phyloP scores from a whole-genome alignment of 2,113 vertebrate species.

The Sorex fumeus region DNA sequence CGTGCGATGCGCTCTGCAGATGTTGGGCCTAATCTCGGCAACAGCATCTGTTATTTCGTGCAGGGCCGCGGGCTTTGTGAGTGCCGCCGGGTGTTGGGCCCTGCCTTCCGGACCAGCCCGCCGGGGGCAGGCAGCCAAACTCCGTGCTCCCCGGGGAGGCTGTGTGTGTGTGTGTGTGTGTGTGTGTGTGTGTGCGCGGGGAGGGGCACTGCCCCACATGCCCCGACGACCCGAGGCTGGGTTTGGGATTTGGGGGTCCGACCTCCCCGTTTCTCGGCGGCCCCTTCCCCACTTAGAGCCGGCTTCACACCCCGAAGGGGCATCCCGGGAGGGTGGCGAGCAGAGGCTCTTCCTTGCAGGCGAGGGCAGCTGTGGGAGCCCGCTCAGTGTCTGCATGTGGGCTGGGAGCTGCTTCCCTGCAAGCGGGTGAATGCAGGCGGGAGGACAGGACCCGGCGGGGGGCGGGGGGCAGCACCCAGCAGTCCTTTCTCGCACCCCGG shows the following conservation, averaged over 20 bases:
- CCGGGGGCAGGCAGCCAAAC: not conserved
- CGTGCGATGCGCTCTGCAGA: slow-evolving; percentile 42
- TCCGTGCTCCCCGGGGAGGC: too few species aligned
- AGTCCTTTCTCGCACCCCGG: slow-evolving; percentile 16
- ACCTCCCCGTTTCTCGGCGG: too few species aligned
- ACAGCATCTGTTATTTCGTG: slow-evolving; percentile 62
- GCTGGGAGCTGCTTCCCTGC: slow-evolving; percentile 67
- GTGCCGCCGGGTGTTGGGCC: not conserved
- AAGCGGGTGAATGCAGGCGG: slow-evolving; percentile 72
- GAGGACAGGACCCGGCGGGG: slow-evolving; percentile 65
- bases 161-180: too few species aligned
- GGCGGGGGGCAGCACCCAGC: slow-evolving; percentile 51
- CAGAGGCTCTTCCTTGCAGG: not conserved
- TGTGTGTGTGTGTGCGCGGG: too few species aligned
- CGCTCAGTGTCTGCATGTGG: slow-evolving; percentile 55
- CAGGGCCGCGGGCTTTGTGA: not conserved
- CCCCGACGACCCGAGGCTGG: not conserved
- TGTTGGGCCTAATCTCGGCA: slow-evolving; percentile 32
- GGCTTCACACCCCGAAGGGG: not conserved
- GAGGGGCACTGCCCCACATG: too few species aligned
- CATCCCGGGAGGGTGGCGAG: too few species aligned
- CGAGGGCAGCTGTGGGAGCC: not conserved
- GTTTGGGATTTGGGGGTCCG: not conserved
- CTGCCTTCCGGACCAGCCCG: not conserved
- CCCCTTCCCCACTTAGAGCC: not conserved